Base-by-base conservation (phyloP, 2,113 vertebrate genomes). In the Ammodytes dubius region DNA sequence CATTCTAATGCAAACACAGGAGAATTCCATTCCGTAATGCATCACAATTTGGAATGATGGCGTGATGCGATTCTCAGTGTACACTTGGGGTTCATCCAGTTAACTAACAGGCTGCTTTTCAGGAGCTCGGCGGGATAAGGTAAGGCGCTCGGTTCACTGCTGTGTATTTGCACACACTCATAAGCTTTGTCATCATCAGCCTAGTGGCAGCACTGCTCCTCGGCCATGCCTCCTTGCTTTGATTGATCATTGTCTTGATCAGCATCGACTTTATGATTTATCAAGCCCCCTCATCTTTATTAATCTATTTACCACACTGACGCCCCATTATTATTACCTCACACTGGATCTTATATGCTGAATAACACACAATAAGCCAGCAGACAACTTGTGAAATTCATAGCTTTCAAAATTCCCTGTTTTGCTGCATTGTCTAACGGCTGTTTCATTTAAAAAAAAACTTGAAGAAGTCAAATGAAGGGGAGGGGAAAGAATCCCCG, bases 211-310 rank as follows among this genome's bases (percentile, higher is more conserved):
- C 43, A 5, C 52, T 35, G 82, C 86, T 77, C 85, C 73, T 40
- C 65, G 4, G 81, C 85, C 78, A 70, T 56, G 77, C 83, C 65
- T 80, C 76, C 0, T 27, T 68, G 42, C 79, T 85, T 89, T 92
- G 89, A 92, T 88, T 81, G 88, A 92, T 90, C 80, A 86, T 68
- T 84, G 87, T 84, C 89, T 85, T 89, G 72, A 90, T 86, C 80
- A 74, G 58, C 71, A 46, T 47, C 64, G 90, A 91, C 88, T 89
- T 70, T 8, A 57, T 87, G 86, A 91, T 91, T 90, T 76, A 91
- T 89, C 85, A 89, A 82, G 43, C 67, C 80, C 82, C 64, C 70
- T 70, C 68, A 0, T 63, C 74, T 83, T 88, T 87, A 90, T 88
- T 87, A 83, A 81, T 89, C 85, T 84, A 82, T 43, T 89, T 81